phyloP scores from a whole-genome alignment of 2,888 invertebrate species.

The Macrosiphum euphorbiae region DNA sequence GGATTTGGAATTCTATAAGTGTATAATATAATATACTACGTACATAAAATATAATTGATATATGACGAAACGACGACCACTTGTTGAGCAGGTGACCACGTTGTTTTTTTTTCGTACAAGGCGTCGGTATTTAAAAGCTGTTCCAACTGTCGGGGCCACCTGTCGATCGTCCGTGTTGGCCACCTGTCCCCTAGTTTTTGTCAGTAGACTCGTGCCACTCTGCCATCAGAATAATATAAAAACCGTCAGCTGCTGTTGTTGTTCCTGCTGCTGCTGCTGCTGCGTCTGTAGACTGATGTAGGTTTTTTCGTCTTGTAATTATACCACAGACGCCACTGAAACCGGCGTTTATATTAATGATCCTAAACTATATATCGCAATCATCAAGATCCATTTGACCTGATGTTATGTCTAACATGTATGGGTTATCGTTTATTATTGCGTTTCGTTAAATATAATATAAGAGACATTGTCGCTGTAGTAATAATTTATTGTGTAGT shows the following conservation, averaged over 20 bases:
- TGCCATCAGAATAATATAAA: conserved; percentile 16
- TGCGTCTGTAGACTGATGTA: conserved; percentile 36
- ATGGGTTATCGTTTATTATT: neutral
- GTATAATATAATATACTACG: conserved; percentile 4
- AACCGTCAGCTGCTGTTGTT: conserved; percentile 53
- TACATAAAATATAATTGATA: conserved; percentile 40
- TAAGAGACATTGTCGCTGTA: neutral
- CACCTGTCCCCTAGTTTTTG: conserved; percentile 55
- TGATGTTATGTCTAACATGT: conserved; percentile 10
- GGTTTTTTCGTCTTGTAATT: conserved; percentile 49
- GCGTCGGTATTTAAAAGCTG: conserved; percentile 62
- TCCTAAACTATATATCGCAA: neutral
- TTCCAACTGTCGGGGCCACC: conserved; percentile 62
- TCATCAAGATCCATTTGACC: neutral
- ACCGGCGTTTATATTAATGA: conserved; percentile 52
- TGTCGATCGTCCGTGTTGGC: conserved; percentile 53
- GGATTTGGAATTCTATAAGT: neutral
- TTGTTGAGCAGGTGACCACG: conserved; percentile 64
- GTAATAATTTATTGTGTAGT: neutral
- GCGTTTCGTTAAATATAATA: neutral
- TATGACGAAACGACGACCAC: conserved; percentile 55
- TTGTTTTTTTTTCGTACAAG: conserved; percentile 38
- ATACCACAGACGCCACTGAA: conserved; percentile 42
- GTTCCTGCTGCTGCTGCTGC: conserved; percentile 36
- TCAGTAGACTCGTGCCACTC: conserved; percentile 64